phyloP scores from a whole-genome alignment of 23 tunicate genomes.

The Ciona savignyi region DNA sequence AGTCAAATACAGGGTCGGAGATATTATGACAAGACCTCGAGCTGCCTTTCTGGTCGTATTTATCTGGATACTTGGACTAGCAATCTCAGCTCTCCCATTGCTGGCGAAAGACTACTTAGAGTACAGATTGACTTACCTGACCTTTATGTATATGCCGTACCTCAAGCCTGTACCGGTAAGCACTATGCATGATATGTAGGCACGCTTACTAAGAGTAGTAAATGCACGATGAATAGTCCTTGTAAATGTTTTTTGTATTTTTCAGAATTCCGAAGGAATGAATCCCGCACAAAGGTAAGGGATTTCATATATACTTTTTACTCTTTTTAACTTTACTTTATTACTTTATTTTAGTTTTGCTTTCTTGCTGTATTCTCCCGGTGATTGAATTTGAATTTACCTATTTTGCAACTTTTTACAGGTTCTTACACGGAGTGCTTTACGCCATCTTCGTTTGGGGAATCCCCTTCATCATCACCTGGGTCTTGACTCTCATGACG shows the following conservation, averaged over 20 bases:
- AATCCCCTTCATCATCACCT: constrained; percentile 70
- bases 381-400: too few species aligned
- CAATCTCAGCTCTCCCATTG: constrained; percentile 42
- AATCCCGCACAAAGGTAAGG: not conserved
- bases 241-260: not conserved
- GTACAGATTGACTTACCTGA: constrained; percentile 36
- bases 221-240: too few species aligned
- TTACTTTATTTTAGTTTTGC: too few species aligned
- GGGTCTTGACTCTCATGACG: constrained; percentile 64
- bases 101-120: constrained; percentile 26
- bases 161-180: constrained; percentile 58
- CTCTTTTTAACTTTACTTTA: too few species aligned
- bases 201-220: too few species aligned
- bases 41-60: constrained; percentile 19
- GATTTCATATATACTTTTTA: too few species aligned
- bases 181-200: not conserved
- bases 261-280: not conserved
- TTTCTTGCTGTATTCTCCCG: too few species aligned
- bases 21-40: constrained; percentile 51
- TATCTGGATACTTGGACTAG: constrained; percentile 49
- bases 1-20: constrained; percentile 78
- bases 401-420: not conserved
- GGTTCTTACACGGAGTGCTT: constrained; percentile 34
- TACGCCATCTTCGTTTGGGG: constrained; percentile 75
- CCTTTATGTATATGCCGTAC: constrained; percentile 49